Evolutionary conservation across 2,113 vertebrate species (phyloP), one percentile per base, ranked within the genome.

Genomic region (Cavia porcellus): DNA sequence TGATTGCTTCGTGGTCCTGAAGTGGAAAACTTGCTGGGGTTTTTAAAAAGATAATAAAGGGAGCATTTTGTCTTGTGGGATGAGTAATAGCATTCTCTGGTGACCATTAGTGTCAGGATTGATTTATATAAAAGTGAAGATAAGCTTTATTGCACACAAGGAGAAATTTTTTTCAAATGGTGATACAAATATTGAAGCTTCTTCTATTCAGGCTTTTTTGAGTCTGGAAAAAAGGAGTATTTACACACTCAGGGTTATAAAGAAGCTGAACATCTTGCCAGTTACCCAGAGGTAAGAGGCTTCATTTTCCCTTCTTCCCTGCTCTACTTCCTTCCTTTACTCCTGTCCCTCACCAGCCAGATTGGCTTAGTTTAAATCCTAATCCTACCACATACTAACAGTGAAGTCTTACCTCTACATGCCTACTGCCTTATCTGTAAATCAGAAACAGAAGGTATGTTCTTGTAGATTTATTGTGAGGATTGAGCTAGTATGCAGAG

Each of bases 61-160:
- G 72, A 61, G 80, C 66, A 45, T 93, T 98, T 94, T 96, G 90
- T 97, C 66, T 97, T 97, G 30, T 96, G 80, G 97, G 89, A 80
- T 97, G 88, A 93, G 57, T 84, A 97, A 82, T 77, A 55, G 90
- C 86, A 32, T 95, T 95, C 94, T 96, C 90, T 66, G 25, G 68
- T 86, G 84, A 97, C 90, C 96, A 57, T 70, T 98, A 90, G 97
- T 92, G 89, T 94, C 84, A 22, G 95, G 96, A 61, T 89, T 97
- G 38, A 70, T 85, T 42, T 96, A 79, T 93, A 32, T 89, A 59
- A 86, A 88, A 85, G 30, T 3, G 75, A 90, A 90, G 75, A 86
- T 96, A 74, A 92, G 12, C 72, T 93, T 98, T 85, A 42, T 0
- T 97, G 62, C 32, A 13, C 59, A 59, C 35, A 5, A 88, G 75